Evolutionary conservation across 2,888 invertebrate species (phyloP).

Genomic region (Trisateles emortualis): DNA sequence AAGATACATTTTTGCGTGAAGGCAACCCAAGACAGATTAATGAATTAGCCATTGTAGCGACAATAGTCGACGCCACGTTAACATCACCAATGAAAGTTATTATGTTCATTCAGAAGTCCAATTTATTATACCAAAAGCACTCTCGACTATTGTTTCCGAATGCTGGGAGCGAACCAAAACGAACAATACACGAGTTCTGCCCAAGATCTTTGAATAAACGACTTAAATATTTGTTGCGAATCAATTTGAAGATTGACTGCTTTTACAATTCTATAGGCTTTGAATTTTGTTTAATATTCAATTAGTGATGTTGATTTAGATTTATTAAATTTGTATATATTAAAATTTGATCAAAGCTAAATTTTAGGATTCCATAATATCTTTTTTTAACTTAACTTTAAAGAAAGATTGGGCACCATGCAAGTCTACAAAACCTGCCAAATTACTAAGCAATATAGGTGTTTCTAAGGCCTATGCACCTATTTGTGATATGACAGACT

Average conservation of each 20-base stretch:
- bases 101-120: slow-evolving; percentile 51
- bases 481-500: too few relatives aligned
- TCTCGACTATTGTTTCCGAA: slow-evolving; percentile 57
- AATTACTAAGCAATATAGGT: too few relatives aligned
- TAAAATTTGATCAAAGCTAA: too few relatives aligned
- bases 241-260: slow-evolving; percentile 24
- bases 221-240: slow-evolving; percentile 29
- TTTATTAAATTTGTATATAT: neutral
- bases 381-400: too few relatives aligned
- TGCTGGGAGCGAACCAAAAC: slow-evolving; percentile 29
- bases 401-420: too few relatives aligned
- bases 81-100: slow-evolving; percentile 62
- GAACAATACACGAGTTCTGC: slow-evolving; percentile 32
- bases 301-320: neutral
- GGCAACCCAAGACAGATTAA: slow-evolving; percentile 45
- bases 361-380: too few relatives aligned
- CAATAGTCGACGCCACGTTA: slow-evolving; percentile 52
- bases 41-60: slow-evolving; percentile 51
- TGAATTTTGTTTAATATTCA: neutral
- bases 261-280: neutral
- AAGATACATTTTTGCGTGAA: too few relatives aligned
- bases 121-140: slow-evolving; percentile 64
- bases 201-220: slow-evolving; percentile 17
- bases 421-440: too few relatives aligned
- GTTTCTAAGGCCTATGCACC: too few relatives aligned